Evolutionary conservation across 2,797 vertebrate species (phyloP).

Genomic region (Sylvia borin): DNA sequence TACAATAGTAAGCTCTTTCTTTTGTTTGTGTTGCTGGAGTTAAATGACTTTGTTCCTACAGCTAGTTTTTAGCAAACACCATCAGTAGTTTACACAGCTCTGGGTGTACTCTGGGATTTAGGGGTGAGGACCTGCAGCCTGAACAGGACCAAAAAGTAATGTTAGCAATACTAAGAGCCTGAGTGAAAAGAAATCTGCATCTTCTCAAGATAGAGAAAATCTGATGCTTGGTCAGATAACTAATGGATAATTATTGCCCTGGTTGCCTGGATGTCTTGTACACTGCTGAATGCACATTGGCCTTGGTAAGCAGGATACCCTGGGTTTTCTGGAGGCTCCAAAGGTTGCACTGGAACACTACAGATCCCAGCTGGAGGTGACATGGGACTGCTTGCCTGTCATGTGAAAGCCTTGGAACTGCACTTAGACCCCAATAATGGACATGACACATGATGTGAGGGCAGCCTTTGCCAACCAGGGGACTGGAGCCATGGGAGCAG

Average conservation of each 20-base stretch:
- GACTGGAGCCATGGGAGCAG: background rate
- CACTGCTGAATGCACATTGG: background rate
- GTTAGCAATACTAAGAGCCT: background rate
- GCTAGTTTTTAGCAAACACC: background rate
- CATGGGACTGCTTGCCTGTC: background rate
- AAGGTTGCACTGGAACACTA: background rate
- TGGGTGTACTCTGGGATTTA: background rate
- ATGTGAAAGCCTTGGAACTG: background rate
- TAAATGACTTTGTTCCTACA: background rate
- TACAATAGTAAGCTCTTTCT: background rate
- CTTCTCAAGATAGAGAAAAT: background rate
- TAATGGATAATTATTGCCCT: background rate
- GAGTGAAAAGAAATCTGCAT: background rate
- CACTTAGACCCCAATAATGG: background rate
- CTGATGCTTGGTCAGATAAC: background rate
- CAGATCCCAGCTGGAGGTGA: background rate
- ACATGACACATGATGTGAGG: fast-evolving
- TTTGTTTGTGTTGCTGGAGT: background rate
- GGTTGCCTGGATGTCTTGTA: background rate
- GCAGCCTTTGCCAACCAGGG: fast-evolving
- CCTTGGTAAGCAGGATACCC: background rate
- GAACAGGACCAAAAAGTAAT: background rate
- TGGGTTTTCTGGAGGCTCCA: background rate
- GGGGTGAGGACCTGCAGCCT: background rate
- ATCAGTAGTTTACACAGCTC: background rate